Evolutionary conservation across 2,888 invertebrate species (phyloP), one percentile per base, ranked within the genome.

Genomic region (Clusia tigrina): DNA sequence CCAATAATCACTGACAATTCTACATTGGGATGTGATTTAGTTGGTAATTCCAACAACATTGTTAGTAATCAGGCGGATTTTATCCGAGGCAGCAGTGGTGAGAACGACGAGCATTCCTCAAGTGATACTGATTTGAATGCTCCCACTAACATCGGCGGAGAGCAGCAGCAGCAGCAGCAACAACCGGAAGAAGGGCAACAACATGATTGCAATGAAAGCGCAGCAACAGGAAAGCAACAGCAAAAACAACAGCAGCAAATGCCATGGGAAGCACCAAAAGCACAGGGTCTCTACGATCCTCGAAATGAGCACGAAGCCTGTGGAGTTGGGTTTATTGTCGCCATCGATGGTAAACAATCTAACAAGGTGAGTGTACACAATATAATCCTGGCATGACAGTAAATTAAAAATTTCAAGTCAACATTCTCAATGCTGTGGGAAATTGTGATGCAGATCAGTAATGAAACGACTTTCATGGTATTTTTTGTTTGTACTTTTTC

Each of bases 321-420:
- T 83, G 99, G 99, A 71, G 98, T 99, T 80, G 99, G 99, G 77
- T 99, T 98, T 86, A 95, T 99, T 78, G 98, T 96, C 83, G 94
- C 95, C 85, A 98, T 99, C 86, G 96, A 98, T 88, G 98, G 98
- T 74, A 89, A 89, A 80, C 89, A 92, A 70, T 92, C 94, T 73
- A 93, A 97, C 87, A 95, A 97, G 89, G 92, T 91, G 80, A 85
- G 84, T 79, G 60, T 10, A 38, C 6, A 5, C 6, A n/a, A 48
- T 48, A n/a, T n/a, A n/a, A n/a, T n/a, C n/a, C n/a, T n/a, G n/a
- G n/a, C n/a, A n/a, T n/a, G n/a, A n/a, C n/a, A n/a, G n/a, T n/a
- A n/a, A n/a, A n/a, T n/a, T n/a, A n/a, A n/a, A n/a, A n/a, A n/a
- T n/a, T n/a, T n/a, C n/a, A n/a, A n/a, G n/a, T n/a, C n/a, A n/a